Conservation (phyloP, 2,888 invertebrate species). For the Prostheceraeus crozeri region DNA sequence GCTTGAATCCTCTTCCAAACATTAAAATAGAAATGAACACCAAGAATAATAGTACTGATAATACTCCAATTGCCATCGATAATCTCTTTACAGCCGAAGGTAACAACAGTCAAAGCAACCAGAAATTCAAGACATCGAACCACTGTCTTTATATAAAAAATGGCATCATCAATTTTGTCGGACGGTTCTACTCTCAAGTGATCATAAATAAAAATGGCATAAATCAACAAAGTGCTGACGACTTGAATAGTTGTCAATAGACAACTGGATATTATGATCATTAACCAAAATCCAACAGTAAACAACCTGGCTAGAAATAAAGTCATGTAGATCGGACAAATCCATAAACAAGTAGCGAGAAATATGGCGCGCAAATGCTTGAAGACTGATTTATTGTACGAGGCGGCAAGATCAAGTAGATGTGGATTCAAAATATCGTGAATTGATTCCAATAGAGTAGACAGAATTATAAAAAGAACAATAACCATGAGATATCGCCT, state of each 20-base stretch:
- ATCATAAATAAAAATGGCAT: constrained; percentile 59
- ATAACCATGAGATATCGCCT: constrained; percentile 60
- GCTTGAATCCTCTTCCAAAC: constrained; percentile 60
- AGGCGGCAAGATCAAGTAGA: constrained; percentile 59
- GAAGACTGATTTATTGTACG: constrained; percentile 51
- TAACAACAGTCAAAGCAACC: constrained; percentile 60
- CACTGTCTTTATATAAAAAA: constrained; percentile 58
- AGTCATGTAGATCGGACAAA: constrained; percentile 58
- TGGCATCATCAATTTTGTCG: constrained; percentile 59
- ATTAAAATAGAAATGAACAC: constrained; percentile 61
- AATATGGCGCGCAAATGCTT: constrained; percentile 56
- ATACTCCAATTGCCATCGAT: constrained; percentile 58
- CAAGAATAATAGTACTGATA: constrained; percentile 58
- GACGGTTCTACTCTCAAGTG: constrained; percentile 49
- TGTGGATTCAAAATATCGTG: constrained; percentile 60
- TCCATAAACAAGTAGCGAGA: constrained; percentile 56
- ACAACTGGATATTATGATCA: constrained; percentile 60
- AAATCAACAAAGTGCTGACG: constrained; percentile 59
- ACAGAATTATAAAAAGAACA: constrained; percentile 60
- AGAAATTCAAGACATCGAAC: constrained; percentile 59
- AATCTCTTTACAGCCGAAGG: constrained; percentile 58
- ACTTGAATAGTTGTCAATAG: constrained; percentile 56
- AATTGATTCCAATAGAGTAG: constrained; percentile 61
- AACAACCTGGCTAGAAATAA: constrained; percentile 57
- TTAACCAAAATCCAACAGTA: constrained; percentile 59